Conservation (phyloP, 2,888 invertebrate species). For the Melinopterus prodromus region DNA sequence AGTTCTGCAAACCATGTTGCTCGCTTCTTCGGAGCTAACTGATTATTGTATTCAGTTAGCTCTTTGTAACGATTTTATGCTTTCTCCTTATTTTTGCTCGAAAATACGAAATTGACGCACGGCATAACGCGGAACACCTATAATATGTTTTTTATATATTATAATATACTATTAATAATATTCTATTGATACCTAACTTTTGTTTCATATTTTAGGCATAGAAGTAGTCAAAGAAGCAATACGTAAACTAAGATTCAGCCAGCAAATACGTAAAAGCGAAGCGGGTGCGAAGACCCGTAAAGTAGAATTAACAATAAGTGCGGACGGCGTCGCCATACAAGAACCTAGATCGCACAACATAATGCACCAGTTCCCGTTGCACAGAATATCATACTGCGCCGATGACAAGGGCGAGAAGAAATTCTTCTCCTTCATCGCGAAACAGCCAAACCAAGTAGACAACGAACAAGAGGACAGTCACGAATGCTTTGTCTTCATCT, state of each 20-base stretch:
- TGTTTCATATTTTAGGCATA: constrained; percentile 66
- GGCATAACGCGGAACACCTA: no score
- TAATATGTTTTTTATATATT: no score
- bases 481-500: constrained; percentile 96
- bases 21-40: no score
- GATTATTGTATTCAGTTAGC: no score
- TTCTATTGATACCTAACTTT: no score
- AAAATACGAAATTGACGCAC: no score
- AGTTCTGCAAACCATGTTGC: no score
- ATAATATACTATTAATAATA: no score
- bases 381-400: constrained; percentile 98
- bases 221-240: constrained; percentile 98
- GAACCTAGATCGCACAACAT: constrained; percentile 81
- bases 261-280: constrained; percentile 90
- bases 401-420: constrained; percentile 98
- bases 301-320: constrained; percentile 95
- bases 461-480: constrained; percentile 77
- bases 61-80: no score
- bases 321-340: constrained; percentile 94
- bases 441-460: constrained; percentile 66
- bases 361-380: constrained; percentile 93
- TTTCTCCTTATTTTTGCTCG: no score
- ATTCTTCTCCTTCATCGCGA: constrained; percentile 95
- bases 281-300: constrained; percentile 90
- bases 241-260: constrained; percentile 92